A percentile compares a stretch with the other conserved stretches of the same genome.
phyloP scores from a whole-genome alignment of 2,797 vertebrate genomes.

The Myotis pilosus region DNA sequence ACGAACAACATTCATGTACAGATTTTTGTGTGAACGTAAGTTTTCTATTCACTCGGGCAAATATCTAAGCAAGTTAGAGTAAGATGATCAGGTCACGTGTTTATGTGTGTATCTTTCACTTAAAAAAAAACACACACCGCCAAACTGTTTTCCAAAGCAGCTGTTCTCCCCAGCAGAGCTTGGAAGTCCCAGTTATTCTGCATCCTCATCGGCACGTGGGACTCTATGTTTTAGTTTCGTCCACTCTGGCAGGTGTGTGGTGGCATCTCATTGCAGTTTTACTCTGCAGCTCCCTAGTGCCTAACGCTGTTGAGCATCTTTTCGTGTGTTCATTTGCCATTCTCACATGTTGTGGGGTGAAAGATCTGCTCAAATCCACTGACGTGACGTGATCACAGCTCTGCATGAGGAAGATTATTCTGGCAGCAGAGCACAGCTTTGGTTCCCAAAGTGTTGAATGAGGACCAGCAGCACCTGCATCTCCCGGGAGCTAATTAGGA shows the following conservation, averaged over 20 bases:
- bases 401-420: neutral
- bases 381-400: neutral
- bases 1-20: neutral
- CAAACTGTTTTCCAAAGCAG: constrained; percentile 1
- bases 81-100: neutral
- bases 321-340: neutral
- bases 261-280: neutral
- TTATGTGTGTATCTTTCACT: neutral
- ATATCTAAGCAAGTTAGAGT: neutral
- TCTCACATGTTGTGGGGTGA: neutral
- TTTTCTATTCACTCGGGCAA: constrained; percentile 3
- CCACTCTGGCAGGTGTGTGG: neutral
- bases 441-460: neutral
- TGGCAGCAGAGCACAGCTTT: neutral
- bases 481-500: neutral
- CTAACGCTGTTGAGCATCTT: neutral
- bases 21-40: neutral
- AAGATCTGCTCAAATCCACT: neutral
- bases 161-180: neutral
- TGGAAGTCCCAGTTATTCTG: neutral
- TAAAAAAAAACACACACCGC: neutral
- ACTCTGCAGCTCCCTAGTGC: neutral
- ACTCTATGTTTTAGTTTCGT: neutral
- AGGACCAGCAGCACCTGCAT: neutral
- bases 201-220: neutral